Base-by-base conservation (phyloP, 2,888 invertebrate genomes). In the Cephalotes varians region DNA sequence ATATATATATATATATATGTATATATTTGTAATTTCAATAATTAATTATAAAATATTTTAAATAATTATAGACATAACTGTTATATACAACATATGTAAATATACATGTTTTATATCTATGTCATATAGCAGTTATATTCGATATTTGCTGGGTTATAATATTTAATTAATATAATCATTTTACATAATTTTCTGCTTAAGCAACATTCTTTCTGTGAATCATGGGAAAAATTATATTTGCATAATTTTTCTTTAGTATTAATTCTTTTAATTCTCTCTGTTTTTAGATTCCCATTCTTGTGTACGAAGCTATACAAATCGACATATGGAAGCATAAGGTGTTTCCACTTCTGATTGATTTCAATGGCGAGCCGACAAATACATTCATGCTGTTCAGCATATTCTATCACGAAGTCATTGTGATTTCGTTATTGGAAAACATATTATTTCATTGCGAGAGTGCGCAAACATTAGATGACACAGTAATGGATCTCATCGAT, bases 291-390 rank as follows among this genome's bases (percentile, higher is more conserved):
- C 96, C 97, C 1, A 94, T 97, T 25, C 94, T 99, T 51, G 96
- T 98, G 40, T 96, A 97, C 91, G 98, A 99, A 95, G 97, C 97
- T 0, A 97, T 98, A 89, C 96, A 97, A 89, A 96, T 98, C 65
- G 97, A 97, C 93, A 95, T 98, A 49, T 99, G 98, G 98, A 98
- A 98, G 88, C 95, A 97, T 81, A 97, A 98, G 92, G 96, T 98
- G 31, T 96, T 98, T 89, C 97, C 98, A 0, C 96, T 97, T 92
- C 95, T 98, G n/a, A 92, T 98, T 40, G 96, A 97, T 91, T 93
- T 96, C 21, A 96, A 96, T 90, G 96, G 96, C 0, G 96, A 96
- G 71, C 97, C 97, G 0, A 94, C 95, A 60, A 97, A 96, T 85
- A 97, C 97, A 5, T 97, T 98, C 92, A 95, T 97, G 15, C 95